Base-by-base conservation (phyloP, 1,140 invertebrate species). In the Pseudoatta argentina region DNA sequence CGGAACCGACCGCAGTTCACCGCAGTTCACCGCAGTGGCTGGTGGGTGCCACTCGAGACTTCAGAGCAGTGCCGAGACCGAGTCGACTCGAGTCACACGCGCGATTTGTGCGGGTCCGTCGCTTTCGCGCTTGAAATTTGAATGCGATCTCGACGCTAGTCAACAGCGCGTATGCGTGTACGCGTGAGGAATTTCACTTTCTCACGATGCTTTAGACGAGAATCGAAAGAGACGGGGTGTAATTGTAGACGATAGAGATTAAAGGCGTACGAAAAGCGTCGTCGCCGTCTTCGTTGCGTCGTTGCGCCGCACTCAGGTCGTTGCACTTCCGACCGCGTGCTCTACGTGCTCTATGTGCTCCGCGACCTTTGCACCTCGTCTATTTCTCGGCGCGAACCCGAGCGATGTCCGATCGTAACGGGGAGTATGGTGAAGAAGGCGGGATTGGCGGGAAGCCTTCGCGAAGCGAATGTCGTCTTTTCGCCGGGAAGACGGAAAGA, bases 281-380 rank as follows among this genome's bases (percentile, higher is more conserved):
- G 6, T 24, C 39, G n/a, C 27, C 44, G 8, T 76, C 27, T 27
- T 16, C 59, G 1, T 14, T 8, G 48, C 53, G 53, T 18, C 5
- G 73, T 5, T 30, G 57, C 66, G 2, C 2, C 64, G 18, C 59
- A 4, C 10, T 61, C 61, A n/a, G 79, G 79, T 82, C 79, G 79
- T 77, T 76, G 81, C 81, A 63, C 78, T 77, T 85, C 59, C 59
- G 72, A 73, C 53, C 79, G 51, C 51, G 67, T 39, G 66, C 57
- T 64, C 72, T 71, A 18, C 16, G 59, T 6, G 30, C 64, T 39
- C 34, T n/a, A 14, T 18, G 39, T 6, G 39, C 24, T 6, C 51
- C 14, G 24, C 48, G 82, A 78, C 34, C 82, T 66, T 78, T 57
- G 82, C 27, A 63, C 57, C 73, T 57, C 44, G 30, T 34, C 34